phyloP scores from a whole-genome alignment of 30 jellyfish, hydroid and myxozoan genomes.

The Hydractinia echinata region DNA sequence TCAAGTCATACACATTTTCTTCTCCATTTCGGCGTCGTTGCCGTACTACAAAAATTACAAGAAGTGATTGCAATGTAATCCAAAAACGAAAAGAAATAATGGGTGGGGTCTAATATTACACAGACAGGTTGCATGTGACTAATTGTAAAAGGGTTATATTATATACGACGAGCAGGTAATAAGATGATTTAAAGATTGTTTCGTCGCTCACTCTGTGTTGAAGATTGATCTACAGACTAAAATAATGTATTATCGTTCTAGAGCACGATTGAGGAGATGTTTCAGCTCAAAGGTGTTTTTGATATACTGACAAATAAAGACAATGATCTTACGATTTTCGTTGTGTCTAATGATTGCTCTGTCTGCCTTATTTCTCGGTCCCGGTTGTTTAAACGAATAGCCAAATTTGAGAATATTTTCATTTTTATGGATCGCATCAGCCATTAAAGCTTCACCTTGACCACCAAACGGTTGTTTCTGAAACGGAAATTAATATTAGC shows the following conservation, averaged over 20 bases:
- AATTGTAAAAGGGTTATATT: too few relatives aligned
- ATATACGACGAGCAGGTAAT: too few relatives aligned
- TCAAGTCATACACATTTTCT: conserved; percentile 38
- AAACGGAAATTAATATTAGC: neutral
- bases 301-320: neutral
- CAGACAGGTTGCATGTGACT: too few relatives aligned
- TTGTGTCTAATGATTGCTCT: conserved; percentile 41
- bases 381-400: conserved; percentile 44
- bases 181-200: too few relatives aligned
- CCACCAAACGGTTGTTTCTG: conserved; percentile 47
- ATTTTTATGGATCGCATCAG: conserved; percentile 26
- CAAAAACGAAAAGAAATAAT: too few relatives aligned
- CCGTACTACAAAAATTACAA: neutral
- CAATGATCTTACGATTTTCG: conserved; percentile 28
- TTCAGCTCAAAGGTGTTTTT: too few relatives aligned
- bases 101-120: too few relatives aligned
- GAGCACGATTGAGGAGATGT: too few relatives aligned
- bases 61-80: neutral
- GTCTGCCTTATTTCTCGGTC: conserved; percentile 51
- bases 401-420: conserved; percentile 38
- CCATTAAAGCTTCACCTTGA: conserved; percentile 41
- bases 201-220: too few relatives aligned
- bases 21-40: conserved; percentile 32
- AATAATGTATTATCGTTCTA: too few relatives aligned
- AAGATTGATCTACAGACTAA: too few relatives aligned